phyloP scores from a whole-genome alignment of 2,113 vertebrate species.

The Desmodus rotundus region DNA sequence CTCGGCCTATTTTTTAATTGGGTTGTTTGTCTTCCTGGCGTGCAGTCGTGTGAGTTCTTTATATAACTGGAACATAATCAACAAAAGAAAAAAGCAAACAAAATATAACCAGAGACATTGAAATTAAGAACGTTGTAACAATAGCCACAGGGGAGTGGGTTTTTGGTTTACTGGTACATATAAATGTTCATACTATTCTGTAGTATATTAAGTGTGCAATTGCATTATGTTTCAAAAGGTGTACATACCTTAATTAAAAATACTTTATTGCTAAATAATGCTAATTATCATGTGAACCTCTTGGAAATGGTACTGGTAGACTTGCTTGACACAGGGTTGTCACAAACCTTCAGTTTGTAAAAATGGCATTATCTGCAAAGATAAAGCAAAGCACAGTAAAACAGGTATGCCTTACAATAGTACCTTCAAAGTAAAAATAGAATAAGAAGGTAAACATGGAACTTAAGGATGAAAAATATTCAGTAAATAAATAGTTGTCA shows the following conservation, averaged over 20 bases:
- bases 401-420: neutral
- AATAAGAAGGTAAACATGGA: neutral
- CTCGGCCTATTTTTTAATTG: no score
- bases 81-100: no score
- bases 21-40: no score
- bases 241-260: neutral
- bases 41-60: no score
- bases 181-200: neutral
- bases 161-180: neutral
- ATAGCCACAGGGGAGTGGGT: no score
- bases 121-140: no score
- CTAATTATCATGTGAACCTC: neutral
- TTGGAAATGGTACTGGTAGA: neutral
- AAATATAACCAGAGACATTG: no score
- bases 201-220: neutral
- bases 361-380: neutral
- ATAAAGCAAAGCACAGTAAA: neutral
- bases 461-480: neutral
- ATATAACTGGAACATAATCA: no score
- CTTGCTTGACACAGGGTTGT: neutral
- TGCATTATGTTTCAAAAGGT: neutral
- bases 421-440: neutral
- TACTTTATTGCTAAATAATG: neutral
- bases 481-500: neutral
- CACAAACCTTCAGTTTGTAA: neutral